Evolutionary conservation across 2,888 invertebrate species (phyloP), one percentile per base, ranked within the genome.

Genomic region (Phyllotreta cruciferae): DNA sequence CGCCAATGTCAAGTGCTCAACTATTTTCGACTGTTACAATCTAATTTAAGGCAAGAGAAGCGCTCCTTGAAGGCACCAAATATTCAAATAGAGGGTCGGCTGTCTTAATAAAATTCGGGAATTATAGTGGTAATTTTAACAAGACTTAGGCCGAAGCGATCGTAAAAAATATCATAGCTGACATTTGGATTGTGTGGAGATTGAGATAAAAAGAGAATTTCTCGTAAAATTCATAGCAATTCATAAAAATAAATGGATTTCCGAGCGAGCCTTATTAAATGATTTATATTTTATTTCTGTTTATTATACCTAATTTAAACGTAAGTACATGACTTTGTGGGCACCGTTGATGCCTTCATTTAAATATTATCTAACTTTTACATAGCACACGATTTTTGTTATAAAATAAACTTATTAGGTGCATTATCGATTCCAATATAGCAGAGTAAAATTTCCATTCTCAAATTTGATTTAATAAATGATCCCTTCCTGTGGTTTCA

Each of bases 61-160:
- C 60, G 39, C 55, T 52, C 47, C 50, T 64, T 39, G 53, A 34
- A 60, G 45, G 53, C 14, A 56, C 55, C 34, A 37, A 55, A 64
- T 64, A 64, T 64, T 64, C 50, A 64, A 64, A 64, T 61, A 37
- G 42, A 61, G 56, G 54, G 44, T 56, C 54, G 64, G 45, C 64
- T 64, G 64, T 64, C 61, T 49, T 54, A 64, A 64, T 64, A 64
- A 64, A 64, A 57, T 57, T 45, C 49, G 9, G 45, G 54, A 64
- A 57, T 64, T 64, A 64, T 61, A 42, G 61, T 57, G 56, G 64
- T 64, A 60, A 64, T 64, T 64, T 57, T 52, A 57, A 64, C 53
- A 54, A 61, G 61, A 57, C 42, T 61, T 64, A 64, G 56, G 24
- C 53, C 54, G 37, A 34, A 39, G 52, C 13, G 52, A 14, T 60